A percentile compares a stretch with the other conserved stretches of the same genome.
phyloP scores from a whole-genome alignment of 2,888 invertebrate species.

The Cabera pusaria region DNA sequence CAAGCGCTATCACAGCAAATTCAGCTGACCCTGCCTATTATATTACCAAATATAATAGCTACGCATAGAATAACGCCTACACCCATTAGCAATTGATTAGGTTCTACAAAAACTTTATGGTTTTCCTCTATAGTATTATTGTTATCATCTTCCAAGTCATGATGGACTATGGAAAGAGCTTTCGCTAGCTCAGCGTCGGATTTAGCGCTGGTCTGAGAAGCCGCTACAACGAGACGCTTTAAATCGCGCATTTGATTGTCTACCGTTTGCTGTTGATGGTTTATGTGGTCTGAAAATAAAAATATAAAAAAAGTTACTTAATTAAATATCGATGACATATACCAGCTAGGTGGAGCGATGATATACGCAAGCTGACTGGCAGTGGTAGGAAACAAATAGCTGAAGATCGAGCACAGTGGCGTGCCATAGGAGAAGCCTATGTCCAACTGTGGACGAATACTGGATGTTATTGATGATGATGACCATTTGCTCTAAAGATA shows the following conservation, averaged over 20 bases:
- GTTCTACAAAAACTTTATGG: constrained; percentile 47
- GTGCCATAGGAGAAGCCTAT: no score
- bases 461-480: no score
- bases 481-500: no score
- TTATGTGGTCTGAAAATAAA: constrained; percentile 59
- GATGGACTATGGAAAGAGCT: constrained; percentile 64
- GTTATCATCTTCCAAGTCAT: constrained; percentile 64
- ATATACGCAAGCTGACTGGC: no score
- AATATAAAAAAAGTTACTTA: no score
- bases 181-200: constrained; percentile 70
- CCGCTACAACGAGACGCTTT: constrained; percentile 56
- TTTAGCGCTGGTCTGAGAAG: constrained; percentile 63
- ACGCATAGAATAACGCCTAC: constrained; percentile 61
- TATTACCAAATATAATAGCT: constrained; percentile 62
- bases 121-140: constrained; percentile 40
- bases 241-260: constrained; percentile 63
- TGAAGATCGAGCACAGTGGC: no score
- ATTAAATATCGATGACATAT: no score
- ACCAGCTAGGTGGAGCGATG: no score
- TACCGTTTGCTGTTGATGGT: constrained; percentile 60
- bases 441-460: no score
- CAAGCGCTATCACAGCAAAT: constrained; percentile 24
- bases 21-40: constrained; percentile 68
- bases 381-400: no score
- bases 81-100: constrained; percentile 64